Evolutionary conservation across 2,797 vertebrate species (phyloP).

Genomic region (Liasis olivaceus): DNA sequence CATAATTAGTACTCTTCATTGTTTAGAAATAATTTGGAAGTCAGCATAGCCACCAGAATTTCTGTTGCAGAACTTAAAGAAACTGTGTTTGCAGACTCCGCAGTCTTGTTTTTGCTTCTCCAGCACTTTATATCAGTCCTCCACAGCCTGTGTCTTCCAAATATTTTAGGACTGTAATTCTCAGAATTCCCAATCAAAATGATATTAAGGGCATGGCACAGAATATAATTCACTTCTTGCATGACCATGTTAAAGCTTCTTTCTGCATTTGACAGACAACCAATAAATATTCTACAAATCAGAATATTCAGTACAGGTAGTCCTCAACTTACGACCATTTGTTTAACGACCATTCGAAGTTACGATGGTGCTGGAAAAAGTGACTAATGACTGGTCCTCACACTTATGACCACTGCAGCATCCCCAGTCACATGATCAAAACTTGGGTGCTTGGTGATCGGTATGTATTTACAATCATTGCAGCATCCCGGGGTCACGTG

Average conservation of each 20-base stretch:
- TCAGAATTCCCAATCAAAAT: not conserved
- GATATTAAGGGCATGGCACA: not conserved
- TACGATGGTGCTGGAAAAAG: no score
- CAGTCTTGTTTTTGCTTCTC: not conserved
- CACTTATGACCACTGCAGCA: no score
- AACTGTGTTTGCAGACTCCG: not conserved
- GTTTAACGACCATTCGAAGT: no score
- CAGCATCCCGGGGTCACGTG: no score
- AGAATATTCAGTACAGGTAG: not conserved
- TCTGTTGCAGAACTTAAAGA: not conserved
- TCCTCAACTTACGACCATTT: not conserved
- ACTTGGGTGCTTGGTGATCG: no score
- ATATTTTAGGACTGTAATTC: not conserved
- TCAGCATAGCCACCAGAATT: not conserved
- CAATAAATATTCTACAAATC: not conserved
- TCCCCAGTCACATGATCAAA: no score
- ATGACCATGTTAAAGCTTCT: not conserved
- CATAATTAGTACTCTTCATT: not conserved
- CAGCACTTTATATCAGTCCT: not conserved
- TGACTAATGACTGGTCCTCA: no score
- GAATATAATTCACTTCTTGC: not conserved
- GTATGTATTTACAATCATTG: no score
- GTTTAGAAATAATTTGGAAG: not conserved
- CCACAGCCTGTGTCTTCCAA: not conserved
- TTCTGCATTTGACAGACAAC: not conserved